Evolutionary conservation across 2,888 invertebrate genomes (phyloP).

Genomic region (Sceliomorpha sp.): DNA sequence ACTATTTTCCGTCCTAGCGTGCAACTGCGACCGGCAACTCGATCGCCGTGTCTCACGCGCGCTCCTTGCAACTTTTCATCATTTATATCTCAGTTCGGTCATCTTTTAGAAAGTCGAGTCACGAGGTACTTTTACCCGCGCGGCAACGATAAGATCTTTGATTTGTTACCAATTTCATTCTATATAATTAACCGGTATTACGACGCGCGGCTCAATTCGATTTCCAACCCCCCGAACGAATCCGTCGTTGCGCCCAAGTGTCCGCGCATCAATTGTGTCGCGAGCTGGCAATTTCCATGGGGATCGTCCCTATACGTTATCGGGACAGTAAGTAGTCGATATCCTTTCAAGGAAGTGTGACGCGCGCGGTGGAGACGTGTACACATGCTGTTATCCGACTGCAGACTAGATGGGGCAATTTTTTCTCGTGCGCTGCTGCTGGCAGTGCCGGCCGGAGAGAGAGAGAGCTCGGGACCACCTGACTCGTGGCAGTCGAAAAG

Average conservation of each 20-base stretch:
- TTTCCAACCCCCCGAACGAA: too few species aligned
- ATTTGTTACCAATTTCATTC: constrained; percentile 19
- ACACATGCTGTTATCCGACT: constrained; percentile 56
- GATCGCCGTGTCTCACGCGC: neutral
- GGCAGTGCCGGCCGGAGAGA: too few species aligned
- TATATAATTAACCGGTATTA: constrained; percentile 15
- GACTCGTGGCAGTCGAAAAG: constrained; percentile 48
- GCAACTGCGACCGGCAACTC: too few species aligned
- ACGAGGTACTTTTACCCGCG: constrained; percentile 7
- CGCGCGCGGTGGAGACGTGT: neutral
- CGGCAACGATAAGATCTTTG: constrained; percentile 7
- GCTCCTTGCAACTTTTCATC: constrained; percentile 21
- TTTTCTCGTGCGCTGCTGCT: constrained; percentile 53
- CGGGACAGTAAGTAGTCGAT: constrained; percentile 15
- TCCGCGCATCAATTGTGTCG: neutral
- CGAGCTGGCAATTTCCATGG: neutral
- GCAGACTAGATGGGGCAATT: constrained; percentile 55
- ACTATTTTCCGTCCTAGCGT: too few species aligned
- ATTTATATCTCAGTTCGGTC: constrained; percentile 12
- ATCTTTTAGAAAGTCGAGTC: constrained; percentile 27
- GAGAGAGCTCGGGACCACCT: constrained; percentile 47
- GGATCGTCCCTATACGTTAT: neutral
- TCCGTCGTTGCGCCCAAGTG: too few species aligned
- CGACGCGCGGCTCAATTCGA: too few species aligned
- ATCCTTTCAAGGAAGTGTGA: constrained; percentile 11